phyloP scores from a whole-genome alignment of 2,888 invertebrate genomes.

The Thumatha senex region DNA sequence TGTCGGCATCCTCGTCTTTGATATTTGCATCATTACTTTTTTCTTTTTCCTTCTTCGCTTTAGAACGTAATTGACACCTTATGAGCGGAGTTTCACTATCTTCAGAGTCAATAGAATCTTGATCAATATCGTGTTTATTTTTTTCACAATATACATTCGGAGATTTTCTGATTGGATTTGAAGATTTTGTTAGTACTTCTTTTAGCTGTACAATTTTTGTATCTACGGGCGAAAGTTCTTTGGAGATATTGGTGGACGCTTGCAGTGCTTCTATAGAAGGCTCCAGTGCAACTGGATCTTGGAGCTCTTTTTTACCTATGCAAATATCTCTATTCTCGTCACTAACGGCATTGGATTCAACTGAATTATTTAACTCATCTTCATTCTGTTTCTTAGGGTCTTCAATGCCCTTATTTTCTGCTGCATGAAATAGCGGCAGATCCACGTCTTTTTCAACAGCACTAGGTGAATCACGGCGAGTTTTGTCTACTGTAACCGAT shows the following conservation, averaged over 20 bases:
- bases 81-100: constrained; percentile 38
- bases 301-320: background rate
- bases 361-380: background rate
- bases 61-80: constrained; percentile 33
- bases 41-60: constrained; percentile 24
- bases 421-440: background rate
- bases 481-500: background rate
- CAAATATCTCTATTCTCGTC: background rate
- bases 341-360: background rate
- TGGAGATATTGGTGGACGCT: background rate
- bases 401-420: background rate
- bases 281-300: background rate
- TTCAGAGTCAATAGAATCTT: constrained; percentile 39
- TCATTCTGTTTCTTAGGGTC: background rate
- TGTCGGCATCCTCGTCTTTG: constrained; percentile 43
- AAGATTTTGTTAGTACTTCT: constrained; percentile 4
- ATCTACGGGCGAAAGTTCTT: background rate
- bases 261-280: too few relatives aligned
- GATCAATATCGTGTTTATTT: constrained; percentile 28
- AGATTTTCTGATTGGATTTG: constrained; percentile 10
- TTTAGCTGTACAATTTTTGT: background rate
- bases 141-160: background rate
- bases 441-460: background rate
- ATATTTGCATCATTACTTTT: constrained; percentile 20
- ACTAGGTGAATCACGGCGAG: background rate